phyloP scores from a whole-genome alignment of 2,797 vertebrate genomes.

The Cuculus canorus region DNA sequence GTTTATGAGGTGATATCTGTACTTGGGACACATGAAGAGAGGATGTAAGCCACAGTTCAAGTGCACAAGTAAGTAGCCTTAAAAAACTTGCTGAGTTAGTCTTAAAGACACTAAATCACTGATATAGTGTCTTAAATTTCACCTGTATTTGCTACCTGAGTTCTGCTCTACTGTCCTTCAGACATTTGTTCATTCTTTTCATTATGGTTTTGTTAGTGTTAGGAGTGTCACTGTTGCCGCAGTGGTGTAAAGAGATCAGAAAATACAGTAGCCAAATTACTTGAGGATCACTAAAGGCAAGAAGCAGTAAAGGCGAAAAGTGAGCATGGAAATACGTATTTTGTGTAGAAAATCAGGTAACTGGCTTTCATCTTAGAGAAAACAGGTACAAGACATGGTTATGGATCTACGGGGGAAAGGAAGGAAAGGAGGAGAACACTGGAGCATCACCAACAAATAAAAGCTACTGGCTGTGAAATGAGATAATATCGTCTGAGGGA shows the following conservation, averaged over 20 bases:
- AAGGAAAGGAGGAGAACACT: background rate
- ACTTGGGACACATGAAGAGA: background rate
- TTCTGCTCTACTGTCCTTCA: background rate
- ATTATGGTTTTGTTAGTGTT: background rate
- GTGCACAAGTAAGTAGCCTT: background rate
- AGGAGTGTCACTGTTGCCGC: background rate
- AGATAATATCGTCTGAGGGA: background rate
- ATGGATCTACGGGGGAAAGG: constrained; percentile 7
- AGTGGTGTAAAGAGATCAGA: background rate
- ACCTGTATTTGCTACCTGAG: background rate
- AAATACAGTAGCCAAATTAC: background rate
- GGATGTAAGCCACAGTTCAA: constrained; percentile 11
- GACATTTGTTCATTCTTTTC: background rate
- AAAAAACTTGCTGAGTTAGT: background rate
- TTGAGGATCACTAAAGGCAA: background rate
- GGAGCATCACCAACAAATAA: constrained; percentile 12
- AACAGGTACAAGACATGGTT: background rate
- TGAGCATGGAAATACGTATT: background rate
- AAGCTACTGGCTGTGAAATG: constrained; percentile 27
- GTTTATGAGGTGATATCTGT: constrained; percentile 34
- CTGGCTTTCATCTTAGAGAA: constrained; percentile 8
- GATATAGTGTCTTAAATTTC: background rate
- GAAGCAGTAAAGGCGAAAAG: background rate
- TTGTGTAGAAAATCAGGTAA: background rate
- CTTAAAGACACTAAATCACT: background rate